Conservation (phyloP, 2,888 invertebrate species). For the Xanthia togata region DNA sequence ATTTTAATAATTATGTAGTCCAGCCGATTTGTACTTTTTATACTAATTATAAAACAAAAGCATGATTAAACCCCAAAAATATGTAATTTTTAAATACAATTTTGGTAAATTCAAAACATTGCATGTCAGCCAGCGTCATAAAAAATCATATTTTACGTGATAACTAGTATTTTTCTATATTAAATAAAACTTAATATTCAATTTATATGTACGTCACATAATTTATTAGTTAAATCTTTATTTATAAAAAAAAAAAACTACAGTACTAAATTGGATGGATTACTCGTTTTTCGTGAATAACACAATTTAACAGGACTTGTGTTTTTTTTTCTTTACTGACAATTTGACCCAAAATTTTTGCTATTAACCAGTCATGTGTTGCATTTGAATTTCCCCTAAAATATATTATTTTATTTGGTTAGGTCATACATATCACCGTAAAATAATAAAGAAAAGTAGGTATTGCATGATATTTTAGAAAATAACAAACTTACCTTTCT, state of each 20-base stretch:
- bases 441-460: conserved; percentile 2
- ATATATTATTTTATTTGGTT: neutral
- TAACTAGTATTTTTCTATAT: conserved; percentile 22
- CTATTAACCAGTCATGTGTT: conserved; percentile 46
- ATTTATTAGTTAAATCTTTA: neutral
- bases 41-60: conserved; percentile 13
- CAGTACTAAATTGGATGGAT: conserved; percentile 80
- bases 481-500: neutral
- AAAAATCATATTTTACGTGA: neutral
- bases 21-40: conserved; percentile 75
- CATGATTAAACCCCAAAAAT: conserved; percentile 43
- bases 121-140: conserved; percentile 43
- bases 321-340: conserved; percentile 56
- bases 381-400: conserved; percentile 35
- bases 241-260: neutral
- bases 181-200: neutral
- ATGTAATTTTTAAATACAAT: neutral
- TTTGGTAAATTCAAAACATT: conserved; percentile 3
- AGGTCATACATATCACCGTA: conserved; percentile 5
- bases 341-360: conserved; percentile 44
- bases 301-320: conserved; percentile 65
- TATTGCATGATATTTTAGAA: conserved; percentile 38
- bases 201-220: neutral
- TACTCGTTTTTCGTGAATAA: conserved; percentile 74
- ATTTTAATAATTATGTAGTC: conserved; percentile 72